Base-by-base conservation (phyloP, 2,888 invertebrate species). In the Habroteleia sp. region DNA sequence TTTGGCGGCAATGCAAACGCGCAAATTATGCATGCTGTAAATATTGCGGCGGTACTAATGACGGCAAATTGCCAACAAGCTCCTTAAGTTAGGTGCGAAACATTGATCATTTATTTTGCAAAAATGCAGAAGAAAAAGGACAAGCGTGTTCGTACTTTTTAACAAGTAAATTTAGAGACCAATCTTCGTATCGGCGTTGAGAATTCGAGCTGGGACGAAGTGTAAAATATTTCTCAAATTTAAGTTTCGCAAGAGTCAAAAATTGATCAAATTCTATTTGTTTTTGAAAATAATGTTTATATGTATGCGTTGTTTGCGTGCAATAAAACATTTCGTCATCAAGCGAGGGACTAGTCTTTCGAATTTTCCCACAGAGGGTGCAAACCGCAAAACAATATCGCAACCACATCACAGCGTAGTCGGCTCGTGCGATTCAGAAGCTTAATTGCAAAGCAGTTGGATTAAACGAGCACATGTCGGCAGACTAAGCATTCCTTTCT, bases 291-390 rank as follows among this genome's bases (percentile, higher is more conserved):
- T n/a, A 37, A 10, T 14, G 29, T 20, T 20, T 20, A 20, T n/a
- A n/a, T n/a, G n/a, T n/a, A n/a, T n/a, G n/a, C n/a, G n/a, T n/a
- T n/a, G n/a, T n/a, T n/a, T n/a, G 13, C 23, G 31, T 52, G 20
- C 11, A 66, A 66, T 33, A 25, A 66, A 62, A 54, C 17, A 63
- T 72, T 72, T 63, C 58, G 37, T 72, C 63, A 63, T 50, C 14
- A 63, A 74, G 79, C 25, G 13, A 17, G 41, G 65, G 73, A 77
- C 75, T 74, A 66, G 77, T 69, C 52, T 77, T 71, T 74, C 71
- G 76, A 69, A 82, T 81, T 82, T 83, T 82, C 80, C 81, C 81
- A 79, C 80, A 83, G 80, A 79, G 80, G 80, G 80, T 80, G 82
- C 78, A 82, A 83, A 83, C 83, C 83, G 77, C 83, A 82, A 74